These are phyloP conservation scores for Bombus impatiens DNA, from an alignment of 1,140 invertebrate species.

Conservation along the genomic window DNA sequence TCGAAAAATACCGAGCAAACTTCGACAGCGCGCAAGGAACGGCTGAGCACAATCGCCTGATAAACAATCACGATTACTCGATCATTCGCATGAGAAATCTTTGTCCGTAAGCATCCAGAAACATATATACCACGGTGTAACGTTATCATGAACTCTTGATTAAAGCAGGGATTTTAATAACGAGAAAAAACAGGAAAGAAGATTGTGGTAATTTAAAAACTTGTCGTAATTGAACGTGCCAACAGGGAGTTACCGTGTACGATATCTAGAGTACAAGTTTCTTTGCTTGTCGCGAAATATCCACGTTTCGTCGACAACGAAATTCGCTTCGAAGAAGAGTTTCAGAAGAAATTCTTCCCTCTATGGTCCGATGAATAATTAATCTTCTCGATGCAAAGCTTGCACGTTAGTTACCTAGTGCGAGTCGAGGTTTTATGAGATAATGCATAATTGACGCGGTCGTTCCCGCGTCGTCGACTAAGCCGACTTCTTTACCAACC, in stretches of 20 bases:
- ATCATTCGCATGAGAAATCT: neutral
- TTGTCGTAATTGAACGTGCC: neutral
- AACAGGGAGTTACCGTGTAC: neutral
- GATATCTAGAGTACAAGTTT: neutral
- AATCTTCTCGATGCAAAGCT: slow-evolving; percentile 27
- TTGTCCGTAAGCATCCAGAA: neutral
- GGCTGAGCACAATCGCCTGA: neutral
- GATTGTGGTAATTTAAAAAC: neutral
- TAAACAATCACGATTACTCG: neutral
- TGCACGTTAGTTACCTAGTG: slow-evolving; percentile 3
- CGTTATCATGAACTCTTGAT: neutral
- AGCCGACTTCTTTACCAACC: neutral
- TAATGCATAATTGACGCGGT: slow-evolving; percentile 46
- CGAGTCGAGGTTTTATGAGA: slow-evolving; percentile 33
- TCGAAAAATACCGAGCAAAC: slow-evolving; percentile 1
- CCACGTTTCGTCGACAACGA: neutral
- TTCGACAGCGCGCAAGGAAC: neutral
- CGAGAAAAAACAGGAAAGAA: neutral
- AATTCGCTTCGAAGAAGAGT: neutral
- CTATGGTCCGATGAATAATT: slow-evolving; percentile 38
- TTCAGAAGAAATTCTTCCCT: slow-evolving; percentile 25
- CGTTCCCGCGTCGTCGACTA: slow-evolving; percentile 15
- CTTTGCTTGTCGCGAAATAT: slow-evolving; percentile 1
- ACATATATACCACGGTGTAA: neutral
- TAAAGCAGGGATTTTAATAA: neutral